These are phyloP conservation scores for Falco berigora DNA, from an alignment of 2,797 vertebrate genomes.

Conservation along the genomic window DNA sequence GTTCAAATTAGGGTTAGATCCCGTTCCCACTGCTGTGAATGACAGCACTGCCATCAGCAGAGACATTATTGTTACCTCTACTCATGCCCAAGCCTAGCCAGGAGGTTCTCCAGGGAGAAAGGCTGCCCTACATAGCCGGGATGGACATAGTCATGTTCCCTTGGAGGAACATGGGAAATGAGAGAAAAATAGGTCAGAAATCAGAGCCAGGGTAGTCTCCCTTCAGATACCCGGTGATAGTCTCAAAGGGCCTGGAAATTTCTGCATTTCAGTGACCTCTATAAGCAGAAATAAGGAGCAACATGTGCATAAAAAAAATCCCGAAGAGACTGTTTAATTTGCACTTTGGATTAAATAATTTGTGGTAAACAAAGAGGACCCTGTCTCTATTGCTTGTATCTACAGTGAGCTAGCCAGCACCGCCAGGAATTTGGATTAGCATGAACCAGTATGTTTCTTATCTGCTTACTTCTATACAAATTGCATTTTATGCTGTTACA, in stretches of 20 bases:
- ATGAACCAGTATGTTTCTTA: neutral
- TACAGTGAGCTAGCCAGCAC: neutral
- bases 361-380: neutral
- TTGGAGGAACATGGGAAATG: neutral
- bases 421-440: neutral
- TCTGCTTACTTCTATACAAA: neutral
- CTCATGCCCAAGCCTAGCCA: neutral
- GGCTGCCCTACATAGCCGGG: neutral
- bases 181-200: neutral
- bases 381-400: neutral
- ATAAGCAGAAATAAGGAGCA: neutral
- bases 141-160: neutral
- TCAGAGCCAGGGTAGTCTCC: neutral
- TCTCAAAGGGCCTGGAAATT: neutral
- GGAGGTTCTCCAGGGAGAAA: neutral
- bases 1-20: neutral
- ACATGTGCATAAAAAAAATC: neutral
- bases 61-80: neutral
- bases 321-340: neutral
- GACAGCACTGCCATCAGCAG: neutral
- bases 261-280: neutral
- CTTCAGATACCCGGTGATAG: neutral
- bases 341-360: neutral
- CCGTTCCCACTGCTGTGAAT: neutral
- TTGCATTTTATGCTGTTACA: neutral